Evolutionary conservation across 2,888 invertebrate genomes (phyloP), one percentile per base, ranked within the genome.

Genomic region (Gandaritis pyraliata): DNA sequence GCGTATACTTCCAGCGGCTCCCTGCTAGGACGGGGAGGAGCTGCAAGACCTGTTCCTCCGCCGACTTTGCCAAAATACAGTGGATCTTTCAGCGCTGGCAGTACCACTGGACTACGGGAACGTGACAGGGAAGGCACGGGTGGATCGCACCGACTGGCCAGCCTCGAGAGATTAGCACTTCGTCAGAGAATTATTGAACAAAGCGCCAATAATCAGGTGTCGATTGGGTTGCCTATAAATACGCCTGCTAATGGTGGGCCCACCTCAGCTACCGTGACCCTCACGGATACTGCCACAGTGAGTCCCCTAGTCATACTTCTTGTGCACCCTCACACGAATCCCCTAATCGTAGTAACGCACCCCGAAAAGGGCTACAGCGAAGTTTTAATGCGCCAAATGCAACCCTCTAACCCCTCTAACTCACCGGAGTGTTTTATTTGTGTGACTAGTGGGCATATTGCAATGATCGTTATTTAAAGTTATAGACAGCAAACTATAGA

Each of bases 141-240:
- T 72, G 95, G 96, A 75, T 96, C 96, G 58, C 97, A 96, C 87
- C 93, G 95, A 68, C 93, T 97, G 73, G 96, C 96, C 58, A 96
- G 96, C 82, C 94, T 97, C 68, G 97, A 97, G 87, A 94, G 96
- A 81, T 93, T 97, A 79, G 97, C 97, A 49, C 94, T 96, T 73
- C 93, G 96, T 64, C 97, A 97, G 86, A 95, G 96, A 81, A 95
- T 96, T 76, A 95, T 96, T 80, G 96, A 96, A 80, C 95, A 95
- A 70, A 91, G 74, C 80, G 75, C 92, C 11, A 93, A 93, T 77
- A 93, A 93, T 82, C 93, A 93, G 83, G 90, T 92, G 80, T 70
- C 84, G 36, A 73, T 71, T 61, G 69, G 77, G 39, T 67, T 76
- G 50, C 54, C 74, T 45, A 63, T 80, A 71, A 86, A 74, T 82